Base-by-base conservation (phyloP, 2,113 vertebrate species). In the Syngnathus typhle region DNA sequence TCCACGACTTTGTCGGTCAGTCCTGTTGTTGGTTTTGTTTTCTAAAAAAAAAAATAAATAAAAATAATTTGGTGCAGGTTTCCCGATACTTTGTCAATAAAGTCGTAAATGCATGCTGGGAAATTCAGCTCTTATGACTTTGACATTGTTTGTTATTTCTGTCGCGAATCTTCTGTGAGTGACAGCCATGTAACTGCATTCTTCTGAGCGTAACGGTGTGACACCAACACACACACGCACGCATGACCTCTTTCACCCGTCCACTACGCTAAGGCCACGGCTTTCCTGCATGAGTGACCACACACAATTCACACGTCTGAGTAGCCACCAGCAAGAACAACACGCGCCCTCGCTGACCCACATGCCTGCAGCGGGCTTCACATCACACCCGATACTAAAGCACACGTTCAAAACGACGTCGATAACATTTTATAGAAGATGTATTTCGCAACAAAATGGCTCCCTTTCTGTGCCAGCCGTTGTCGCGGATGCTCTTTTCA, bases 231-330 rank as follows among this genome's bases (percentile, higher is more conserved):
- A 23, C 19, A 12, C 60, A 23, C 67, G 69, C 59, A 70, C 59
- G 36, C 62, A 68, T 77, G 80, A 78, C 77, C 79, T 61, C 74
- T 64, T 67, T 67, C 65, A 36, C 38, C 46, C 62, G 66, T 79
- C 71, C 73, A 65, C 68, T 21, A 65, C 1, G 9, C 70, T 60
- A 63, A 68, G 41, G 64, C 72, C 74, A 72, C 56, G 55, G 79
- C 71, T 81, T 76, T 75, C 65, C 60, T 73, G 84, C 82, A 80
- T 85, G 85, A 78, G 51, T 49, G 76, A 81, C 60, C 84, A 72
- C 65, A 75, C 70, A 86, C 82, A 85, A 86, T 69, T 51, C 59
- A 60, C 51, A 62, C 68, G 36, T 73, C 60, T 43, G 10, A 67
- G 55, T 59, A 37, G 72, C 60, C 37, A 23, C 13, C 43, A 4